Conservation (phyloP, 2,797 vertebrate species). For the Thaleichthys pacificus region DNA sequence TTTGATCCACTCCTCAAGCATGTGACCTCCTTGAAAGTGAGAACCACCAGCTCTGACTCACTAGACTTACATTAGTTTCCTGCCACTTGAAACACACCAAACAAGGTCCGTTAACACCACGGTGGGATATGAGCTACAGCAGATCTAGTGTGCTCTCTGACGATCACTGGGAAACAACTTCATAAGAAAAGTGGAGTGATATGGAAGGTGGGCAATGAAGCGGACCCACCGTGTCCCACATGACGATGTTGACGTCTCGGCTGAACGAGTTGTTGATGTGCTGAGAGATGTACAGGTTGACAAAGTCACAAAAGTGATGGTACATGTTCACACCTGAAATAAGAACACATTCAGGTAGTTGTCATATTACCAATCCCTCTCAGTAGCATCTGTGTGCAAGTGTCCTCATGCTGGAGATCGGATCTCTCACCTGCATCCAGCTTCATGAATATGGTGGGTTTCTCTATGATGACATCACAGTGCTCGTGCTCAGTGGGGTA, state of each 20-base stretch:
- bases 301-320: constrained; percentile 98
- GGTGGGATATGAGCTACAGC: background rate
- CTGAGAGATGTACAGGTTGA: constrained; percentile 96
- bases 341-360: constrained; percentile 19
- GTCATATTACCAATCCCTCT: background rate
- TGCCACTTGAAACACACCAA: background rate
- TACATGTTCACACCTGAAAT: constrained; percentile 96
- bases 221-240: constrained; percentile 97
- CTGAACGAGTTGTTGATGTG: constrained; percentile 95
- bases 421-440: constrained; percentile 87
- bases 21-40: background rate
- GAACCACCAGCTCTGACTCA: background rate
- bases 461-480: constrained; percentile 89
- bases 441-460: constrained; percentile 94
- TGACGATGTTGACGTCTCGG: constrained; percentile 87
- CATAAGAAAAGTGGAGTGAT: background rate
- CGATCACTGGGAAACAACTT: background rate
- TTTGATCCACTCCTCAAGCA: constrained; percentile 33
- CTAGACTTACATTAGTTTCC: background rate
- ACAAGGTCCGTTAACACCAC: background rate
- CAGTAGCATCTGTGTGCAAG: too few relatives aligned
- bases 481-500: constrained; percentile 77
- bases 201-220: background rate
- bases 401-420: too few relatives aligned
- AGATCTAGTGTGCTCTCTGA: background rate